These are phyloP conservation scores for Eciton burchellii DNA, from an alignment of 1,140 invertebrate species.

Conservation along the genomic window DNA sequence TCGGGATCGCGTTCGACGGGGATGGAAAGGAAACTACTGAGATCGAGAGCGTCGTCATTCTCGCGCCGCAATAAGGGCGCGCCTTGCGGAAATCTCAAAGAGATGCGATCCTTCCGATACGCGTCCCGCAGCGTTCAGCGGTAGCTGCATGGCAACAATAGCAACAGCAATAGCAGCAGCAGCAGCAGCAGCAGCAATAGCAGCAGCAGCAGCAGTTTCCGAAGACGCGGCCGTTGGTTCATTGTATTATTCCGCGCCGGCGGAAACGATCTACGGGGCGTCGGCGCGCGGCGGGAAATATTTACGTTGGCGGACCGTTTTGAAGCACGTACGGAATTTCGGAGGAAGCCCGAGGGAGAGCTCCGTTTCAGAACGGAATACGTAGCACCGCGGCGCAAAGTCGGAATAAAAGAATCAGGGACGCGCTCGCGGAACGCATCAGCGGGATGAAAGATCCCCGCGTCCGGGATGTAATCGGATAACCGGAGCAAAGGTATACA, in stretches of 20 bases:
- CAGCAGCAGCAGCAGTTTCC: not conserved
- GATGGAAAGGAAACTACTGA: conserved; percentile 26
- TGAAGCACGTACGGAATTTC: conserved; percentile 34
- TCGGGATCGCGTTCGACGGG: conserved; percentile 2
- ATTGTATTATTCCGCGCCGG: conserved; percentile 47
- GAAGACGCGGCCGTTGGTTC: conserved; percentile 15
- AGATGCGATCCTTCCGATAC: conserved; percentile 1
- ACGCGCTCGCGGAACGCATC: conserved; percentile 41
- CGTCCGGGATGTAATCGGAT: conserved; percentile 38
- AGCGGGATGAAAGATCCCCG: conserved; percentile 50
- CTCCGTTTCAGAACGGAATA: conserved; percentile 49
- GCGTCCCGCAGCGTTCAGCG: conserved; percentile 1
- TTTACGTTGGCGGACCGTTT: conserved; percentile 46
- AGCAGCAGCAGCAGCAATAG: not conserved
- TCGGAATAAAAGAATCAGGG: conserved; percentile 54
- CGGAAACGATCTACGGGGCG: conserved; percentile 40
- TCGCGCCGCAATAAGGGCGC: conserved; percentile 16
- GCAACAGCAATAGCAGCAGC: too few species aligned
- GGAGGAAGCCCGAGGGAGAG: conserved; percentile 31
- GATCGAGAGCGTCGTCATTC: conserved; percentile 31
- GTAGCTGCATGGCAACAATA: too few species aligned
- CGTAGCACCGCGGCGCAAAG: conserved; percentile 7
- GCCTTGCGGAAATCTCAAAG: not conserved
- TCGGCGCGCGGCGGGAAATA: conserved; percentile 28
- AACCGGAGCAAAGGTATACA: conserved; percentile 26